Evolutionary conservation across 2,113 vertebrate genomes (phyloP).

Genomic region (Poecilia latipinna): DNA sequence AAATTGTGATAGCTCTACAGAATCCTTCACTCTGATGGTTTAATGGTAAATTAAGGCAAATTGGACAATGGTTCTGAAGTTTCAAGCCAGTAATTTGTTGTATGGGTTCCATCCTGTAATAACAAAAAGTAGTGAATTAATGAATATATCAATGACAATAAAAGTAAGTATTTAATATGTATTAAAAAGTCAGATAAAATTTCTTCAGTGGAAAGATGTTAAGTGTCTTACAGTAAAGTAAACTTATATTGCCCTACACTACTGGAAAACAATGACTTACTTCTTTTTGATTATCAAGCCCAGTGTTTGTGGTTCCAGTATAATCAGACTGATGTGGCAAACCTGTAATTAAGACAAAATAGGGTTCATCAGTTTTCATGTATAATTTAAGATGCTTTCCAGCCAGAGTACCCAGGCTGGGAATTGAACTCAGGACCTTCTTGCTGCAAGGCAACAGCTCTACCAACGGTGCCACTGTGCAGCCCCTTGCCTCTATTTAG

Average conservation of each 20-base stretch:
- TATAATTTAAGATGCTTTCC: neutral
- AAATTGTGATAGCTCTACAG: too few species aligned
- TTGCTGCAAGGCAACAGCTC: too few species aligned
- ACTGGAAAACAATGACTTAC: too few species aligned
- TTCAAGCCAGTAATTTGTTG: neutral
- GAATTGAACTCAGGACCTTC: too few species aligned
- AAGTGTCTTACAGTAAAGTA: neutral
- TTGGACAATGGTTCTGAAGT: too few species aligned
- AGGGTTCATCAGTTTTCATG: neutral
- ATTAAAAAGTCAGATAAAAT: neutral
- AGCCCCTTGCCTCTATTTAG: too few species aligned
- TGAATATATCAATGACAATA: neutral
- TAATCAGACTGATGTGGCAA: constrained; percentile 1
- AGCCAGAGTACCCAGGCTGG: neutral
- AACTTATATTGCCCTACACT: too few species aligned
- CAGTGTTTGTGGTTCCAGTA: neutral
- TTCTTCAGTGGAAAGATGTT: neutral
- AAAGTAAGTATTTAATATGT: neutral
- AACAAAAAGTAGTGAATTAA: neutral
- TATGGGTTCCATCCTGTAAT: neutral
- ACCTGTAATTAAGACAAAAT: neutral
- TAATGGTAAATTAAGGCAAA: too few species aligned
- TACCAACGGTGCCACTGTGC: too few species aligned
- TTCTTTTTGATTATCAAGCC: too few species aligned
- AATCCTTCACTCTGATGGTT: too few species aligned